Evolutionary conservation across 2,797 vertebrate genomes (phyloP).

Genomic region (Crax fasciolata): DNA sequence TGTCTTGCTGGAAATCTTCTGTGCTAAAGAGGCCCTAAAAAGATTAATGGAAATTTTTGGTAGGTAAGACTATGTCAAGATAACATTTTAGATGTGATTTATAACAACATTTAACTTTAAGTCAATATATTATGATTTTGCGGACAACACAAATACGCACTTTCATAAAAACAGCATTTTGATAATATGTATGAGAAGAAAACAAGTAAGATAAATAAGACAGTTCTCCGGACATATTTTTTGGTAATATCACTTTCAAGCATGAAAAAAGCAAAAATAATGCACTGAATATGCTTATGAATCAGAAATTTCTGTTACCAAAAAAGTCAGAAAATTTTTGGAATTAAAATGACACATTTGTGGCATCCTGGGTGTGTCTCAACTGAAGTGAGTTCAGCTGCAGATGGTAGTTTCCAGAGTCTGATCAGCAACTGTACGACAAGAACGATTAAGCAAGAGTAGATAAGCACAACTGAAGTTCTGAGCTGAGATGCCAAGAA

Average conservation of each 20-base stretch:
- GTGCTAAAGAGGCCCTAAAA: background rate
- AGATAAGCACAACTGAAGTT: background rate
- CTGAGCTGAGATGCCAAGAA: background rate
- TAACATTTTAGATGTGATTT: background rate
- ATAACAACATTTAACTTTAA: background rate
- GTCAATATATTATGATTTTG: background rate
- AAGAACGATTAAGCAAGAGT: background rate
- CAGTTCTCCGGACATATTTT: background rate
- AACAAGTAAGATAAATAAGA: background rate
- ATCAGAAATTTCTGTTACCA: background rate
- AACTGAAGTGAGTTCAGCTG: background rate
- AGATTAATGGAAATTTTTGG: background rate
- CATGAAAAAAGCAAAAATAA: background rate
- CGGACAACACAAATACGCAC: background rate
- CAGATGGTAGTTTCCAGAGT: background rate
- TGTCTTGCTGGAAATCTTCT: background rate
- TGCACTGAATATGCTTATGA: background rate
- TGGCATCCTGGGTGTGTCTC: background rate
- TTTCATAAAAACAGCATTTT: background rate
- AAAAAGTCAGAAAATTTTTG: background rate
- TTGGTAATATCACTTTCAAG: background rate
- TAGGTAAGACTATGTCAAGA: background rate
- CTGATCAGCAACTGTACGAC: background rate
- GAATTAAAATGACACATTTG: background rate
- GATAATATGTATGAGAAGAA: background rate